Percentiles rank a stretch among this genome's conserved stretches.
Conservation (phyloP, 2,113 vertebrate genomes). For the Boulengeromyrus knoepffleri region DNA sequence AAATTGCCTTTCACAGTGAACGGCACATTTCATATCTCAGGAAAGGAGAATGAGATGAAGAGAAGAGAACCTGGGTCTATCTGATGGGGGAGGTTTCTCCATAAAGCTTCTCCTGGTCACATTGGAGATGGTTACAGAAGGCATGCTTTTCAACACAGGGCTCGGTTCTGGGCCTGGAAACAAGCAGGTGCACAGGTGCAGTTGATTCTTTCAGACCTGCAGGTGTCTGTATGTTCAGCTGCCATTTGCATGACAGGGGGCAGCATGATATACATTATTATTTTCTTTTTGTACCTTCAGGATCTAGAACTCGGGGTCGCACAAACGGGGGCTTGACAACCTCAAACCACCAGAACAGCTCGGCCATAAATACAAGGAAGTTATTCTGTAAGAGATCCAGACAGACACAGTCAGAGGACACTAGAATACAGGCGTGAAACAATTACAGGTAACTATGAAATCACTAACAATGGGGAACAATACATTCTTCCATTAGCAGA, state of each 20-base stretch:
- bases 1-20: not conserved
- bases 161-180: conserved; percentile 45
- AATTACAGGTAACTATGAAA: not conserved
- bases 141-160: conserved; percentile 58
- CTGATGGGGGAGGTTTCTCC: conserved; percentile 63
- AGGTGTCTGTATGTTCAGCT: not conserved
- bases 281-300: conserved; percentile 55
- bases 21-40: not conserved
- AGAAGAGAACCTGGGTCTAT: conserved; percentile 55
- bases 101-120: conserved; percentile 68
- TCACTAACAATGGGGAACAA: not conserved
- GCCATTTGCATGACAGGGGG: not conserved
- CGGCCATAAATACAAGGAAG: conserved; percentile 95
- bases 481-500: not conserved
- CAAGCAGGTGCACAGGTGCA: not conserved
- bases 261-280: not conserved
- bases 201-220: not conserved
- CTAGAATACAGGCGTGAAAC: not conserved
- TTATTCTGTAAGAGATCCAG: conserved; percentile 70
- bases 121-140: conserved; percentile 66
- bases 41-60: not conserved
- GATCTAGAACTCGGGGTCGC: conserved; percentile 67
- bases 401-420: conserved; percentile 4
- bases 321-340: conserved; percentile 92
- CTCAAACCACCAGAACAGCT: conserved; percentile 97